Conservation (phyloP, 2,888 invertebrate species). For the Lycocerus yunnanus region DNA sequence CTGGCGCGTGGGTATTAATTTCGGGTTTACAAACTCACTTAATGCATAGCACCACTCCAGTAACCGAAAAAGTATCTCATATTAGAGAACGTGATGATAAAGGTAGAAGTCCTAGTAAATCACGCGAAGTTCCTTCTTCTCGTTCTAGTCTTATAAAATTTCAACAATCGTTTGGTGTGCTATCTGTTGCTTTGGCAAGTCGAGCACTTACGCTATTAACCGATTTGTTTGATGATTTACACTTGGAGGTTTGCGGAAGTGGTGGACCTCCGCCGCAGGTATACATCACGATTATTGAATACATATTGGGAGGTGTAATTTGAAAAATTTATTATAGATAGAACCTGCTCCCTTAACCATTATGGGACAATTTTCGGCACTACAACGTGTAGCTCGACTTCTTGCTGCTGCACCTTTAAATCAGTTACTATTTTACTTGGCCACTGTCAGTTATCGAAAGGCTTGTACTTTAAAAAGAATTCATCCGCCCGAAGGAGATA, state of each 20-base stretch:
- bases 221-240: slow-evolving; percentile 76
- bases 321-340: slow-evolving; percentile 43
- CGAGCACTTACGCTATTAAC: slow-evolving; percentile 80
- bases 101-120: slow-evolving; percentile 64
- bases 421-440: slow-evolving; percentile 84
- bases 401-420: slow-evolving; percentile 74
- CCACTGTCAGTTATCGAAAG: slow-evolving; percentile 89
- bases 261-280: slow-evolving; percentile 46
- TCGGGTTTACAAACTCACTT: slow-evolving; percentile 86
- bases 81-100: slow-evolving; percentile 59
- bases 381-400: slow-evolving; percentile 72
- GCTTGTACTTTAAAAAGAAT: slow-evolving; percentile 83
- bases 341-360: slow-evolving; percentile 68
- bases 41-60: slow-evolving; percentile 63
- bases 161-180: slow-evolving; percentile 86
- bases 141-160: slow-evolving; percentile 74
- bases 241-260: slow-evolving; percentile 68
- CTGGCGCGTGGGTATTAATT: slow-evolving; percentile 86
- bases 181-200: slow-evolving; percentile 87
- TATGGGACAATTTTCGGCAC: slow-evolving; percentile 67
- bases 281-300: background rate
- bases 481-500: slow-evolving; percentile 84
- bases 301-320: slow-evolving; percentile 7
- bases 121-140: slow-evolving; percentile 60
- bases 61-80: slow-evolving; percentile 53